These are phyloP conservation scores for Leptinotarsa peninsularis DNA, from an alignment of 2,888 invertebrate genomes.

Conservation along the genomic window DNA sequence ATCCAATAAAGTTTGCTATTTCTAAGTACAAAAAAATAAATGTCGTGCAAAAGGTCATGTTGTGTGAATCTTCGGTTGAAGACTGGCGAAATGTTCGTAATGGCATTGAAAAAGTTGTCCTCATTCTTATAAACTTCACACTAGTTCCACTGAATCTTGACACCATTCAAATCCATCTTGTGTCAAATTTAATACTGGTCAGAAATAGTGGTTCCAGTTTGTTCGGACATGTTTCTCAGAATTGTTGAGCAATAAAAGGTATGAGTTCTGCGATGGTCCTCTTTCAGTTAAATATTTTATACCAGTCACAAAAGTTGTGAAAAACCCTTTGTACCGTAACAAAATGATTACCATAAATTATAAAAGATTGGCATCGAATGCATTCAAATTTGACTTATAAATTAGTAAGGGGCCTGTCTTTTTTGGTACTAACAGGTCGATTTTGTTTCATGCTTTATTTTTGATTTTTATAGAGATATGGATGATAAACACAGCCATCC, in stretches of 20 bases:
- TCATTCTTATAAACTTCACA: background rate
- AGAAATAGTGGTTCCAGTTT: background rate
- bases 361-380: conserved; percentile 25
- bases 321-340: conserved; percentile 30
- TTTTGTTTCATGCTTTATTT: background rate
- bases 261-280: background rate
- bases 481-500: background rate
- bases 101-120: too few relatives aligned
- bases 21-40: too few relatives aligned
- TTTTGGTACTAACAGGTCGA: background rate
- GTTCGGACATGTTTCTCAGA: background rate
- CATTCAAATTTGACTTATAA: conserved; percentile 22
- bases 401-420: conserved; percentile 16
- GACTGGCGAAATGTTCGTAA: too few relatives aligned
- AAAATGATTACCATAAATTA: conserved; percentile 34
- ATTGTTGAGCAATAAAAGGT: conserved; percentile 7
- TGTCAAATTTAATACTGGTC: conserved; percentile 9
- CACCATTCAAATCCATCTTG: background rate
- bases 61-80: too few relatives aligned
- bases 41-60: too few relatives aligned
- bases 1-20: too few relatives aligned
- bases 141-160: background rate
- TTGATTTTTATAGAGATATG: too few relatives aligned
- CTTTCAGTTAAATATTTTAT: conserved; percentile 3
- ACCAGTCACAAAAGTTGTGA: conserved; percentile 20